phyloP scores from a whole-genome alignment of 2,113 vertebrate species.

The Cyphomyrus plagiostoma region DNA sequence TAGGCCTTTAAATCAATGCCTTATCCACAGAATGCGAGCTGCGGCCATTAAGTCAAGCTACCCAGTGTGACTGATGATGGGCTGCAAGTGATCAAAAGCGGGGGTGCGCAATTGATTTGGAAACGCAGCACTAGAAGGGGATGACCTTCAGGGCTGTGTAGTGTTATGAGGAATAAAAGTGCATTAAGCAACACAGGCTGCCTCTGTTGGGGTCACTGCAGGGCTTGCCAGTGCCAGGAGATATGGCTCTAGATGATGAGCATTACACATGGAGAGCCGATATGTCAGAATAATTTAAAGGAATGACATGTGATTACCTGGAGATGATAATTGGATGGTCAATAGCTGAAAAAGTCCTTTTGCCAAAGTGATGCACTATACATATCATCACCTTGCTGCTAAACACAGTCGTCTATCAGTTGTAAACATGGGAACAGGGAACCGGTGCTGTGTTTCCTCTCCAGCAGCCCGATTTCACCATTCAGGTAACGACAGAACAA shows the following conservation, averaged over 20 bases:
- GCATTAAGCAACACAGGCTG: neutral
- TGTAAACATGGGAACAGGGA: neutral
- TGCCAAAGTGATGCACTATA: neutral
- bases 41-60: slow-evolving; percentile 25
- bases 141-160: neutral
- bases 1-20: slow-evolving; percentile 26
- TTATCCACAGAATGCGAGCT: slow-evolving; percentile 12
- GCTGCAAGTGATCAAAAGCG: slow-evolving; percentile 18
- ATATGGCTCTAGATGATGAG: neutral
- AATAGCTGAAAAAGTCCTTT: neutral
- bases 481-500: neutral
- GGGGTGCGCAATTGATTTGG: slow-evolving; percentile 24
- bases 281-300: neutral
- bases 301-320: neutral
- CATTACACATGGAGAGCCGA: neutral
- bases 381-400: neutral
- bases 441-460: neutral
- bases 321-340: neutral
- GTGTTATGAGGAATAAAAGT: slow-evolving; percentile 18
- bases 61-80: slow-evolving; percentile 15
- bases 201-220: neutral
- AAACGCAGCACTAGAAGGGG: slow-evolving; percentile 7
- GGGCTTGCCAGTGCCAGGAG: neutral
- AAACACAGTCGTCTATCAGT: neutral
- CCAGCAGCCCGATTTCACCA: neutral